Evolutionary conservation across 2,113 vertebrate species (phyloP).

Genomic region (Parus major): DNA sequence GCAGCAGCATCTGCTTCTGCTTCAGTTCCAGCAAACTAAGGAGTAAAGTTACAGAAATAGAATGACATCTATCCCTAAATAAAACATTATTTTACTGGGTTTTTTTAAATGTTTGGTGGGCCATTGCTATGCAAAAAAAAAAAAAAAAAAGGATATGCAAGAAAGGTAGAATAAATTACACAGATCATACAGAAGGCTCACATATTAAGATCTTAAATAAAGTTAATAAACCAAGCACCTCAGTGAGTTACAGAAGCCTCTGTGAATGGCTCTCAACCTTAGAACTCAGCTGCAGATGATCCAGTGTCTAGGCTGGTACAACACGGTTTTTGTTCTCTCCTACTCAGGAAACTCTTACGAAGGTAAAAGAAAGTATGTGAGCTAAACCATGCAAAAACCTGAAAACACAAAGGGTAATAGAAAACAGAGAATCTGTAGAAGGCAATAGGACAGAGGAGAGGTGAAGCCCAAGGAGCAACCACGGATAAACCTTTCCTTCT

Average conservation of each 20-base stretch:
- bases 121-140: background rate
- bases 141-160: background rate
- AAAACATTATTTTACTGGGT: background rate
- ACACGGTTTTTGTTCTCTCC: background rate
- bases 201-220: background rate
- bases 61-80: background rate
- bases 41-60: background rate
- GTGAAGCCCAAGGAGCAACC: background rate
- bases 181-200: background rate
- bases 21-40: background rate
- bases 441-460: background rate
- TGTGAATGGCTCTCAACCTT: background rate
- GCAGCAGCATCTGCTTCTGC: background rate
- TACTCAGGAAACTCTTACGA: background rate
- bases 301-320: background rate
- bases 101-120: background rate
- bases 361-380: background rate
- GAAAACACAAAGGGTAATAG: background rate
- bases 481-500: background rate
- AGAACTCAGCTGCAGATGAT: background rate
- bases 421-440: background rate
- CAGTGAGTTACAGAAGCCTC: background rate
- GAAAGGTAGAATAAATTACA: background rate
- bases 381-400: background rate
- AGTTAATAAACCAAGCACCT: background rate